phyloP scores from a whole-genome alignment of 2,888 invertebrate genomes.

The Calameuta pallipes region DNA sequence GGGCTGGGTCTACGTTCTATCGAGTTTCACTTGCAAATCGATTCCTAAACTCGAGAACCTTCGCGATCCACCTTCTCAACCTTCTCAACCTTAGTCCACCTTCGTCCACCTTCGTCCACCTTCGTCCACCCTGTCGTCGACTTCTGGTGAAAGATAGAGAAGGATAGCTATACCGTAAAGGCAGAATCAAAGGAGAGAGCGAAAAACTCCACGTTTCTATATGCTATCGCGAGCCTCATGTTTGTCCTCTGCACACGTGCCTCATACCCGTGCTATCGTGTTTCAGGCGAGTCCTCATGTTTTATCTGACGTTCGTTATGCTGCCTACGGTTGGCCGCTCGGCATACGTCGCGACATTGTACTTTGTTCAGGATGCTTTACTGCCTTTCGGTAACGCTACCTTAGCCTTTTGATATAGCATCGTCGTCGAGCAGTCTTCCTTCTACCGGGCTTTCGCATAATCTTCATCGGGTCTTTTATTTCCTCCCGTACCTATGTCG shows the following conservation, averaged over 20 bases:
- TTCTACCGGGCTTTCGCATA: constrained; percentile 7
- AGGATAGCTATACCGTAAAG: constrained; percentile 12
- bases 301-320: constrained; percentile 60
- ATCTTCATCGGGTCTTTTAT: not conserved
- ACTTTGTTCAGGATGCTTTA: constrained; percentile 49
- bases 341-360: constrained; percentile 29
- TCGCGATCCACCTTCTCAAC: constrained; percentile 23
- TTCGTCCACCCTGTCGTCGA: not conserved
- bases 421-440: constrained; percentile 1
- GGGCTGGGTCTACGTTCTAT: constrained; percentile 26
- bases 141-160: constrained; percentile 12
- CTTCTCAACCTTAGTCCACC: constrained; percentile 21
- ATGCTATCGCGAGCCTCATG: constrained; percentile 37
- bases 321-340: constrained; percentile 26
- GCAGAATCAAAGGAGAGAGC: not conserved
- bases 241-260: constrained; percentile 23
- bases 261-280: constrained; percentile 2
- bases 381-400: constrained; percentile 36
- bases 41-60: constrained; percentile 49
- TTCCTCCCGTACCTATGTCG: not conserved
- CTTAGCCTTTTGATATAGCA: constrained; percentile 28
- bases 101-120: constrained; percentile 6
- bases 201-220: constrained; percentile 18
- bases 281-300: constrained; percentile 48
- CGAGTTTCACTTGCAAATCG: constrained; percentile 61